Base-by-base conservation (phyloP, 1,140 invertebrate genomes). In the Vanessa tameamea region DNA sequence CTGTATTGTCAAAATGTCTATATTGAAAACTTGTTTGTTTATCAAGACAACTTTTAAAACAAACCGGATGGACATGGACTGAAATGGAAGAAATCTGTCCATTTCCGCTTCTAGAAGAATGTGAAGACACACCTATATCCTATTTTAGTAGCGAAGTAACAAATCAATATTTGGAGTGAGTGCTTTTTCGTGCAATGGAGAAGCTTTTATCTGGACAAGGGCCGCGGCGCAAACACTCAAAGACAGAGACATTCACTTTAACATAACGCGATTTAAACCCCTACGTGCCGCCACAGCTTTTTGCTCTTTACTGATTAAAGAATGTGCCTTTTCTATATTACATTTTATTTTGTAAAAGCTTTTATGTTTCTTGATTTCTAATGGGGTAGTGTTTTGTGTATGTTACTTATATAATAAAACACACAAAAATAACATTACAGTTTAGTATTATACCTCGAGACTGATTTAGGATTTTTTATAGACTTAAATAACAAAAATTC, bases 121-220 rank as follows among this genome's bases (percentile, higher is more conserved):
- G 50, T 47, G 68, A 64, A 72, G 59, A 64, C 67, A 53, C 66
- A 77, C 69, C 57, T 72, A 76, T 65, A 61, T 87, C 80, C 84
- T 81, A 84, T 87, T 91, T 87, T 89, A 86, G 85, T 84, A 82
- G 82, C 80, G 80, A 87, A 91, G 89, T 91, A 91, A 91, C 90
- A 91, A 90, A 92, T 92, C 90, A 91, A 92, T 92, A 92, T 91
- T 91, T 90, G 84, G 88, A 83, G 88, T 92, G 88, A 92, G 90
- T 92, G 90, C 89, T 92, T 91, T 92, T 92, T 92, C 90, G 90
- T 92, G 90, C 90, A 89, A 92, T 84, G 83, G 84, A 90, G 88
- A 90, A 92, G 87, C 90, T 92, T 92, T 92, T 92, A 92, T 92
- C 89, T 91, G 90, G 90, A 91, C 90, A 91, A 86, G 86, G 90